These are phyloP conservation scores for Magallana ariakensis DNA, from an alignment of 1,140 invertebrate species.

Conservation along the genomic window DNA sequence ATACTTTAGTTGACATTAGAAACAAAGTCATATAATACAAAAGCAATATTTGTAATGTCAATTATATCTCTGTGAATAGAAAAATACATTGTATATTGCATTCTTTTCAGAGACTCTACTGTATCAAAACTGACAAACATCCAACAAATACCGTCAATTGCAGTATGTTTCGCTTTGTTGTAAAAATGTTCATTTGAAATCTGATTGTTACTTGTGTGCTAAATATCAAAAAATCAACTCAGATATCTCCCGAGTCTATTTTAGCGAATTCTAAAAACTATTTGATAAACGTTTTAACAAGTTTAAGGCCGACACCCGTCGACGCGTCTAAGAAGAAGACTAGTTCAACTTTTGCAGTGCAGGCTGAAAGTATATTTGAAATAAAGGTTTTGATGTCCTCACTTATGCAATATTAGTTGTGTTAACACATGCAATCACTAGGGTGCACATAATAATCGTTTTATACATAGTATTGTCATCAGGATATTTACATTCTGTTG, in stretches of 20 bases:
- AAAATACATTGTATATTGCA: too few species aligned
- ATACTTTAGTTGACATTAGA: slow-evolving; percentile 59
- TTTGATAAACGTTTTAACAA: slow-evolving; percentile 64
- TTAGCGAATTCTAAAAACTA: slow-evolving; percentile 58
- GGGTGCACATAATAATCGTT: too few species aligned
- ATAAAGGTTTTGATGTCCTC: too few species aligned
- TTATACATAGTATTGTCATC: too few species aligned
- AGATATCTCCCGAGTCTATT: slow-evolving; percentile 61
- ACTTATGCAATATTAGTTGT: too few species aligned
- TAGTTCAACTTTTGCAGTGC: slow-evolving; percentile 65
- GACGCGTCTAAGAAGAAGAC: slow-evolving; percentile 67
- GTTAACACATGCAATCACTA: too few species aligned
- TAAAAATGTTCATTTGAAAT: slow-evolving; percentile 65
- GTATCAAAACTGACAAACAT: too few species aligned
- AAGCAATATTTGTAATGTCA: too few species aligned
- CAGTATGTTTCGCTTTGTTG: slow-evolving; percentile 54
- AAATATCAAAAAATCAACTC: slow-evolving; percentile 66
- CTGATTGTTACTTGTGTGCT: slow-evolving; percentile 54
- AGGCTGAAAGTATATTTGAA: slow-evolving; percentile 42
- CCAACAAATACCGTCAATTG: too few species aligned
- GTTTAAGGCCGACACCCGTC: slow-evolving; percentile 62
- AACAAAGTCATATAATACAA: slow-evolving; percentile 57
- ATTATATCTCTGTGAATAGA: too few species aligned
- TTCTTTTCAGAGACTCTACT: too few species aligned
- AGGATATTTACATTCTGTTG: too few species aligned